These are phyloP conservation scores for Lerista edwardsae DNA, from an alignment of 2,797 vertebrate species.

Conservation along the genomic window DNA sequence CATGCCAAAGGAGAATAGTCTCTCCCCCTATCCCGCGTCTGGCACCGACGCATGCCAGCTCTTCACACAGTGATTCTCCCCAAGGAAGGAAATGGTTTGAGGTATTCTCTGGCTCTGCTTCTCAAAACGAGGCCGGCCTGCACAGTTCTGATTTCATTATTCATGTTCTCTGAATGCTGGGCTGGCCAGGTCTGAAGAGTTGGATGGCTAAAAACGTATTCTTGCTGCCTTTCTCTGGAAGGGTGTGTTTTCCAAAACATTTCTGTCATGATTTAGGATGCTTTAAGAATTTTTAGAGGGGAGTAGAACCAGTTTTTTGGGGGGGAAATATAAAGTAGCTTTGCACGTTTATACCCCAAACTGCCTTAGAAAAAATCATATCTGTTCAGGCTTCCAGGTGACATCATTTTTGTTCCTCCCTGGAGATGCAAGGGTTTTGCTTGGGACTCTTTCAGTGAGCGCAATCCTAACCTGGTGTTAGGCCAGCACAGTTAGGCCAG, in stretches of 20 bases:
- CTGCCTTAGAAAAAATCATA: too few relatives aligned
- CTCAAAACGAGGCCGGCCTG: conserved; percentile 11
- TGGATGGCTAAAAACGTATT: neutral
- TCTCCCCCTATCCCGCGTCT: conserved; percentile 37
- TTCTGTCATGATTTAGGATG: neutral
- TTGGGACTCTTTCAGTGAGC: too few relatives aligned
- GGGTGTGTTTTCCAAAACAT: neutral
- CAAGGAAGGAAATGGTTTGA: neutral
- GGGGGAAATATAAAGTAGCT: neutral
- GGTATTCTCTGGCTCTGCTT: conserved; percentile 13
- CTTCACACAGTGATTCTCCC: conserved; percentile 10
- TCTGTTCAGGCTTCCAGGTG: too few relatives aligned
- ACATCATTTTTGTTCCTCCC: too few relatives aligned
- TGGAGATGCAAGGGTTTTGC: too few relatives aligned
- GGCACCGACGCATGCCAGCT: conserved; percentile 37
- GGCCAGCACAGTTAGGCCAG: too few relatives aligned
- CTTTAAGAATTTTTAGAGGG: neutral
- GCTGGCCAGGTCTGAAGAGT: neutral
- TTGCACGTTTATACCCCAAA: neutral
- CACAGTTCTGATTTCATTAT: neutral
- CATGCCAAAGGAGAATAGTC: conserved; percentile 35
- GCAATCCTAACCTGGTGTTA: too few relatives aligned
- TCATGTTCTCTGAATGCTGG: conserved; percentile 5
- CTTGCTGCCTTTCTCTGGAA: neutral
- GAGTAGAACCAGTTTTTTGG: too few relatives aligned